phyloP scores from a whole-genome alignment of 2,888 invertebrate species.

The Diaperis boleti region DNA sequence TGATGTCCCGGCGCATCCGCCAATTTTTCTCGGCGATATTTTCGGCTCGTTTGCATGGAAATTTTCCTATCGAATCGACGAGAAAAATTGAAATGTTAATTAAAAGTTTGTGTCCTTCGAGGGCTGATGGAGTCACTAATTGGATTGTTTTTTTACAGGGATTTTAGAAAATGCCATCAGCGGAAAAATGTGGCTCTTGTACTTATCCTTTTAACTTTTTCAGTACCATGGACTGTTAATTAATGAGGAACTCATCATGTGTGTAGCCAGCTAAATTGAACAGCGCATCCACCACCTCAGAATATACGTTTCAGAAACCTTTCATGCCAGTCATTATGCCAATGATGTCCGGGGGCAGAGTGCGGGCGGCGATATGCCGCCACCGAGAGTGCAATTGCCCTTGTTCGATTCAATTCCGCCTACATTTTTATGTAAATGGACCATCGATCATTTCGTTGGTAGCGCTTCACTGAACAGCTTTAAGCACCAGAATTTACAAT shows the following conservation, averaged over 20 bases:
- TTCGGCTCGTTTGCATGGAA: too few relatives aligned
- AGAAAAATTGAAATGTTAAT: constrained; percentile 19
- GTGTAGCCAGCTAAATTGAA: too few relatives aligned
- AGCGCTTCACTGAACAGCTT: constrained; percentile 53
- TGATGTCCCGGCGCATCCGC: too few relatives aligned
- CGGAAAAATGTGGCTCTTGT: too few relatives aligned
- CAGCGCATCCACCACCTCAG: too few relatives aligned
- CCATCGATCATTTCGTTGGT: constrained; percentile 54
- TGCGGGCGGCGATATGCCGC: constrained; percentile 4
- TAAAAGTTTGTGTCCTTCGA: constrained; percentile 22
- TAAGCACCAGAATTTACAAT: constrained; percentile 56
- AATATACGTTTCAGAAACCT: too few relatives aligned
- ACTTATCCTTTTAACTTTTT: too few relatives aligned
- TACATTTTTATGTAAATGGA: constrained; percentile 58
- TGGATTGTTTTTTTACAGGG: constrained; percentile 17
- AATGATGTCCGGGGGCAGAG: background rate
- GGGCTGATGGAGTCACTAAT: constrained; percentile 19
- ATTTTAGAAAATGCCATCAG: constrained; percentile 7
- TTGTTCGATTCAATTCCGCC: constrained; percentile 54
- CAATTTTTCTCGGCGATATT: too few relatives aligned
- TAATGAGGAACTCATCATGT: too few relatives aligned
- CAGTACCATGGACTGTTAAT: too few relatives aligned
- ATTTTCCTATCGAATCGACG: too few relatives aligned
- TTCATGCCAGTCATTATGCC: background rate
- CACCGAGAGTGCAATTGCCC: constrained; percentile 51